Conservation (phyloP, 2,797 vertebrate genomes). For the Phyllotis vaccarum region DNA sequence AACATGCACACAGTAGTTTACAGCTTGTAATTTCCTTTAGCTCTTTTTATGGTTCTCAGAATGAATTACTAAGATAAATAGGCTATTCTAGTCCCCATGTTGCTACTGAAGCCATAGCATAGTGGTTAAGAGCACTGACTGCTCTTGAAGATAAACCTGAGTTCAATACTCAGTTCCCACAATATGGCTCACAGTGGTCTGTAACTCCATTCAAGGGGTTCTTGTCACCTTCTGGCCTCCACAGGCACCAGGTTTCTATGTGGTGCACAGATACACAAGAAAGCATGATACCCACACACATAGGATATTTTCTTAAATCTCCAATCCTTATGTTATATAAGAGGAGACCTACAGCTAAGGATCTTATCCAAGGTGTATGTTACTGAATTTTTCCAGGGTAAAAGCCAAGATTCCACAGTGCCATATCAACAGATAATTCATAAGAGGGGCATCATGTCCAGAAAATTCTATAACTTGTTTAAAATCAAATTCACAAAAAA, state of each 20-base stretch:
- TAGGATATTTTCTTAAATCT: not conserved
- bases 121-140: not conserved
- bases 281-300: not conserved
- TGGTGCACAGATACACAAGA: not conserved
- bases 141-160: not conserved
- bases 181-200: not conserved
- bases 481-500: not conserved
- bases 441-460: not conserved
- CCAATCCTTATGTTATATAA: not conserved
- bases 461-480: not conserved
- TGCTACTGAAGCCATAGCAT: not conserved
- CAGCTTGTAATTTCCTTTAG: not conserved
- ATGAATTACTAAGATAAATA: accelerated
- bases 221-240: not conserved
- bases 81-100: not conserved
- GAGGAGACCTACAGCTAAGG: not conserved
- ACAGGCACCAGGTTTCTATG: not conserved
- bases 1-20: not conserved
- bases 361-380: not conserved
- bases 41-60: not conserved
- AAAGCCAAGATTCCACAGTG: not conserved
- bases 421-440: not conserved
- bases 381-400: not conserved
- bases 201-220: not conserved
- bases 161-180: not conserved